phyloP scores from a whole-genome alignment of 2,888 invertebrate species.

The Euspilapteryx auroguttella region DNA sequence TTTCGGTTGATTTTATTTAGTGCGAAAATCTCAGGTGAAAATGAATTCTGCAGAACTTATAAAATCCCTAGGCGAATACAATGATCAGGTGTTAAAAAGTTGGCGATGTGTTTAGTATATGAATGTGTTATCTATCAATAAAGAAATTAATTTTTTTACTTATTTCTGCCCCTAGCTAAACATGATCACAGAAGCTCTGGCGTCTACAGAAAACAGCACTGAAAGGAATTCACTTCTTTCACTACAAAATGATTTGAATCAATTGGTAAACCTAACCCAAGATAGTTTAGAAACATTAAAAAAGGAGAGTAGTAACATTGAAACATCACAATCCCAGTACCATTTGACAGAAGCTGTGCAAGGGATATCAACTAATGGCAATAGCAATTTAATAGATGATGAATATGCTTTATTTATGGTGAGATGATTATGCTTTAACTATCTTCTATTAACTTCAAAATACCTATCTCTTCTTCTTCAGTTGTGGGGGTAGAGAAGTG shows the following conservation, averaged over 20 bases:
- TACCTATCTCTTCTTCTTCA: too few relatives aligned
- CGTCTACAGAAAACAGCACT: constrained; percentile 32
- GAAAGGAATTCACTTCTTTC: constrained; percentile 61
- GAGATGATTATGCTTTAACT: constrained; percentile 11
- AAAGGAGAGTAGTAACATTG: constrained; percentile 9
- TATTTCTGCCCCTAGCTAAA: too few relatives aligned
- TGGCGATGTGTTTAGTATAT: too few relatives aligned
- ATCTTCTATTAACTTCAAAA: neutral
- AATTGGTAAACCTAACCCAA: constrained; percentile 69
- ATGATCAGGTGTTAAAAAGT: constrained; percentile 48
- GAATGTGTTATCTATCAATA: too few relatives aligned
- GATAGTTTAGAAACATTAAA: constrained; percentile 51
- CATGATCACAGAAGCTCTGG: constrained; percentile 65
- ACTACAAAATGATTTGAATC: constrained; percentile 65
- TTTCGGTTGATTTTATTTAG: too few relatives aligned
- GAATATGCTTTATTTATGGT: constrained; percentile 75
- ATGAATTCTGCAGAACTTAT: constrained; percentile 30
- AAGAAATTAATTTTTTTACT: too few relatives aligned
- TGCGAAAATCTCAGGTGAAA: too few relatives aligned
- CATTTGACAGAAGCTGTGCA: constrained; percentile 5
- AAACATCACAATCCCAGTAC: constrained; percentile 9
- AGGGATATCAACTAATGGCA: too few relatives aligned
- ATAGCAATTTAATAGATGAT: constrained; percentile 28
- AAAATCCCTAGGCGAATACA: constrained; percentile 33
- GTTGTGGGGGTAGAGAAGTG: too few relatives aligned